Percentiles rank a stretch among this genome's conserved stretches.
phyloP scores from a whole-genome alignment of 2,888 invertebrate genomes.

The Onthophagus sagittarius region DNA sequence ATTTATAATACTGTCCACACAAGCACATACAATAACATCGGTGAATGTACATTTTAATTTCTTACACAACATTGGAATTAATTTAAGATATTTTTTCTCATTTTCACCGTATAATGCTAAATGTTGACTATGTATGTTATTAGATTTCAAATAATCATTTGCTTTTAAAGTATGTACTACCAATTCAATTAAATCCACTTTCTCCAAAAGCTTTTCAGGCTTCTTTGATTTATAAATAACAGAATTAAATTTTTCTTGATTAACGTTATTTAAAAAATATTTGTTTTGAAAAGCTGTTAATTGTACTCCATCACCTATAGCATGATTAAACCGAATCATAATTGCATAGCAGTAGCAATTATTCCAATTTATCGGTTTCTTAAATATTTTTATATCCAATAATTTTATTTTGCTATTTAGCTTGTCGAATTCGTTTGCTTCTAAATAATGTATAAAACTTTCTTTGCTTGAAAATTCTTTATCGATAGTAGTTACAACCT shows the following conservation, averaged over 20 bases:
- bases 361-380: neutral
- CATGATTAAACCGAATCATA: neutral
- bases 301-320: neutral
- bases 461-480: neutral
- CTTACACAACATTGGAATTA: neutral
- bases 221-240: neutral
- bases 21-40: too few species aligned
- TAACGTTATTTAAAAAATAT: neutral
- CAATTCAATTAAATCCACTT: too few species aligned
- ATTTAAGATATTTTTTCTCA: neutral
- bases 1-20: too few species aligned
- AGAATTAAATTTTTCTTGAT: neutral
- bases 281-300: neutral
- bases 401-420: neutral
- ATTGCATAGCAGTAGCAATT: neutral
- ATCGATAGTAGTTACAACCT: neutral
- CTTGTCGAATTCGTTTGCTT: neutral
- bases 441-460: neutral
- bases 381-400: neutral
- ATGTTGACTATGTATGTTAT: neutral
- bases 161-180: too few species aligned
- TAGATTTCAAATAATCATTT: conserved; percentile 2
- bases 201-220: too few species aligned
- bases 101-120: neutral
- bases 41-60: too few species aligned